Evolutionary conservation across 2,888 invertebrate species (phyloP).

Genomic region (Dioctria linearis): DNA sequence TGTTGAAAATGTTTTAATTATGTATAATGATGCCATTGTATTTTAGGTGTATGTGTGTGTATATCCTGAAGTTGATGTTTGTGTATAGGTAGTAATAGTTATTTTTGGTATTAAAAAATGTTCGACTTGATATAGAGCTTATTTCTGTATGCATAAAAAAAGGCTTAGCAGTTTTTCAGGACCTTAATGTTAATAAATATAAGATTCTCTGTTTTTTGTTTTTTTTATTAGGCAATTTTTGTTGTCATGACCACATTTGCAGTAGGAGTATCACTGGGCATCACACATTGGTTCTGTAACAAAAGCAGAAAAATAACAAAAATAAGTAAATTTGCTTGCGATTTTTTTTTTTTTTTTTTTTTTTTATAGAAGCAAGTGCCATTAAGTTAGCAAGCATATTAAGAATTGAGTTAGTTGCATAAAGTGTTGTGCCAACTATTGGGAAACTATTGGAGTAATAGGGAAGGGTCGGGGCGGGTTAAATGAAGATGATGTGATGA

Average conservation of each 20-base stretch:
- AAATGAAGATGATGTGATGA: no score
- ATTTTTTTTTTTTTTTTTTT: not conserved
- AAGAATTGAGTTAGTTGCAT: constrained; percentile 43
- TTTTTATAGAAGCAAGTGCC: not conserved
- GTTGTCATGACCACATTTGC: constrained; percentile 55
- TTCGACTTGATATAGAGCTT: no score
- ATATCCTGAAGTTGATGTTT: not conserved
- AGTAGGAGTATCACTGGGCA: constrained; percentile 61
- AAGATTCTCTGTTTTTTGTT: no score
- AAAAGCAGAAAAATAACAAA: constrained; percentile 31
- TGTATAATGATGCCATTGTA: no score
- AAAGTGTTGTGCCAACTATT: constrained; percentile 28
- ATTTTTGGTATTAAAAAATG: not conserved
- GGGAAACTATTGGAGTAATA: not conserved
- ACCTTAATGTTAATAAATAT: not conserved
- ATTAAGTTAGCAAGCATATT: constrained; percentile 9
- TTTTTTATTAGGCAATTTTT: constrained; percentile 29
- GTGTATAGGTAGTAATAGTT: constrained; percentile 7
- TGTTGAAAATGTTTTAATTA: no score
- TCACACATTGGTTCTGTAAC: constrained; percentile 71
- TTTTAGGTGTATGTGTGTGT: not conserved
- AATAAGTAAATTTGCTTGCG: not conserved
- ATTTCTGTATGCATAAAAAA: not conserved
- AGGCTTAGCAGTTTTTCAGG: not conserved
- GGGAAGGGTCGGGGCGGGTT: no score